Evolutionary conservation across 2,113 vertebrate genomes (phyloP).

Genomic region (Tragelaphus buxtoni): DNA sequence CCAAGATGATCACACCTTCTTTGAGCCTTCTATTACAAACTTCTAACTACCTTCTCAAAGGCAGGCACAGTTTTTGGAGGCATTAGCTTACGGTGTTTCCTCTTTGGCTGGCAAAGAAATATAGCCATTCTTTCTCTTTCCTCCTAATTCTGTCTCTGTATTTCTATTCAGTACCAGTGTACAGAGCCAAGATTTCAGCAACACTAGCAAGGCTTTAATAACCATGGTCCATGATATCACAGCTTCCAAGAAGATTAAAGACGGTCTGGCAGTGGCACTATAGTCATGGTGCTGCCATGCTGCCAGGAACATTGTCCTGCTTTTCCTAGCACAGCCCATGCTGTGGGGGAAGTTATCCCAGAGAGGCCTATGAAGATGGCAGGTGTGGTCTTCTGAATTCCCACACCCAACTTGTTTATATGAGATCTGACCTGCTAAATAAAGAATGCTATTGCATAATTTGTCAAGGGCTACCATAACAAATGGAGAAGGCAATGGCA

Average conservation of each 20-base stretch:
- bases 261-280: constrained; percentile 90
- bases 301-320: constrained; percentile 83
- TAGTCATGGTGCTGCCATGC: constrained; percentile 87
- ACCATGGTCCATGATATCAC: constrained; percentile 91
- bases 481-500: not conserved
- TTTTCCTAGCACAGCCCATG: not conserved
- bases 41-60: not conserved
- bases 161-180: not conserved
- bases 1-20: not conserved
- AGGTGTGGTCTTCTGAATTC: not conserved
- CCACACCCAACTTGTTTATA: not conserved
- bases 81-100: not conserved
- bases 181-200: not conserved
- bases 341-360: not conserved
- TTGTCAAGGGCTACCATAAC: not conserved
- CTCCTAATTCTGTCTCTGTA: not conserved
- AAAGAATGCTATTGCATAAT: not conserved
- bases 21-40: not conserved
- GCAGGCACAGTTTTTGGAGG: not conserved
- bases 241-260: constrained; percentile 92
- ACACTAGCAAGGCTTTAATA: constrained; percentile 77
- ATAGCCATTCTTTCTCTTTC: not conserved
- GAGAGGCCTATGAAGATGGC: not conserved
- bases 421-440: not conserved
- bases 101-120: not conserved